Conservation (phyloP, 2,888 invertebrate species). For the Chloromyia formosa region DNA sequence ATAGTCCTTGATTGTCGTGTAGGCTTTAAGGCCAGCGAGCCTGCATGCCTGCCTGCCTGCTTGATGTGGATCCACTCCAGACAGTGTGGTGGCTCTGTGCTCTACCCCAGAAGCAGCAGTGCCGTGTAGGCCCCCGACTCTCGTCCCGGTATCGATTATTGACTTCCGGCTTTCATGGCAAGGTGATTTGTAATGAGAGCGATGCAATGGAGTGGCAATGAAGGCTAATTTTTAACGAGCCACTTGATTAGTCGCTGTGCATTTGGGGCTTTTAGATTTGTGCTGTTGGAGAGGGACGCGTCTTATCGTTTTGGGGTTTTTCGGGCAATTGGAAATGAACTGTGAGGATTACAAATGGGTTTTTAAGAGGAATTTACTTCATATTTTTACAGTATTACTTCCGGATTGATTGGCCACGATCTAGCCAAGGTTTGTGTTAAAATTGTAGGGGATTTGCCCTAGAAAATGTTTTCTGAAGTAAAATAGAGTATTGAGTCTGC, state of each 20-base stretch:
- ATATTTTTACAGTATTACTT: too few relatives aligned
- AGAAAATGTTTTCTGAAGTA: too few relatives aligned
- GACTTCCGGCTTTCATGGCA: slow-evolving; percentile 20
- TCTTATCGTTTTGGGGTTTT: too few relatives aligned
- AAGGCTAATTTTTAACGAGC: not conserved
- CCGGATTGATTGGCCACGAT: too few relatives aligned
- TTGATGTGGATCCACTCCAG: not conserved
- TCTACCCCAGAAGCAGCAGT: not conserved
- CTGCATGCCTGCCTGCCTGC: not conserved
- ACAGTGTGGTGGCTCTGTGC: slow-evolving; percentile 10
- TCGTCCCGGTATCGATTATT: slow-evolving; percentile 12
- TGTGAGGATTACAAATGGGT: too few relatives aligned
- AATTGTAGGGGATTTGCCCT: too few relatives aligned
- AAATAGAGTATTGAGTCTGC: too few relatives aligned
- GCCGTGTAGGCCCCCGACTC: too few relatives aligned
- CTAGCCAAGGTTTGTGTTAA: too few relatives aligned
- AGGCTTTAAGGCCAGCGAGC: not conserved
- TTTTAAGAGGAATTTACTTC: too few relatives aligned
- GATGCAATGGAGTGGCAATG: not conserved
- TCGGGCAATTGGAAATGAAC: too few relatives aligned
- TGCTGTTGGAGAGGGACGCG: not conserved
- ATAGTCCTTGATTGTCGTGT: slow-evolving; percentile 15
- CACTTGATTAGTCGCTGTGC: not conserved
- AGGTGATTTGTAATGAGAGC: slow-evolving; percentile 4
- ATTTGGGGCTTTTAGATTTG: not conserved